phyloP scores from a whole-genome alignment of 2,113 vertebrate genomes.

The Sorex fumeus region DNA sequence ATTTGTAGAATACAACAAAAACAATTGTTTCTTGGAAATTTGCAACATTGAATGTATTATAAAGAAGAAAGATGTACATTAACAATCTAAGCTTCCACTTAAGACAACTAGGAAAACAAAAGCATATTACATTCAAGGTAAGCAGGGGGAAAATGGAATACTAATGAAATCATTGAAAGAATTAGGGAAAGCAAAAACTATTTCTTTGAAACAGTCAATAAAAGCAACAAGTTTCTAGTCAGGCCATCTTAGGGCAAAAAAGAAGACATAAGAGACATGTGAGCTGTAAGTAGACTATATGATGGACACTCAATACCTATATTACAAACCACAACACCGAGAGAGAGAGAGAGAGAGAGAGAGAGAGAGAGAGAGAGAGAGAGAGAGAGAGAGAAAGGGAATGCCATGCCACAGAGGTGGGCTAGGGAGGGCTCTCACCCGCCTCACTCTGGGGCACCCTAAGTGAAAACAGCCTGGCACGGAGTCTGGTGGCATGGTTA shows the following conservation, averaged over 20 bases:
- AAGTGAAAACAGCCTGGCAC: too few relatives aligned
- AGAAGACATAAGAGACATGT: not conserved
- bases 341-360: too few relatives aligned
- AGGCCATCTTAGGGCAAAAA: not conserved
- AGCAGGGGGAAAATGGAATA: not conserved
- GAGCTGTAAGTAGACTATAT: too few relatives aligned
- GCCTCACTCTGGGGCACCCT: too few relatives aligned
- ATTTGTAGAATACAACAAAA: conserved; percentile 7
- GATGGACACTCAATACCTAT: too few relatives aligned
- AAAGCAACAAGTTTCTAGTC: not conserved
- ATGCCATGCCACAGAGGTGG: too few relatives aligned
- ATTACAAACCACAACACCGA: too few relatives aligned
- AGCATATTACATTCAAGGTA: not conserved
- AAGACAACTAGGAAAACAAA: conserved; percentile 7
- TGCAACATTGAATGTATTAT: conserved; percentile 4
- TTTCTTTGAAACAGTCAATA: conserved; percentile 3
- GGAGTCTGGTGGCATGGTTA: too few relatives aligned
- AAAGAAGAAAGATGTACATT: conserved; percentile 25
- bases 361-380: too few relatives aligned
- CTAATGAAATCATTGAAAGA: not conserved
- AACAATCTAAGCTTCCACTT: not conserved
- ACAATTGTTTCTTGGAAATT: not conserved
- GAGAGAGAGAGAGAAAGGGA: too few relatives aligned
- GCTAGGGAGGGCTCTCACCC: too few relatives aligned
- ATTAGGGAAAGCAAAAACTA: conserved; percentile 43